These are phyloP conservation scores for Marcusenius ussheri DNA, from an alignment of 2,113 vertebrate species.

Conservation along the genomic window DNA sequence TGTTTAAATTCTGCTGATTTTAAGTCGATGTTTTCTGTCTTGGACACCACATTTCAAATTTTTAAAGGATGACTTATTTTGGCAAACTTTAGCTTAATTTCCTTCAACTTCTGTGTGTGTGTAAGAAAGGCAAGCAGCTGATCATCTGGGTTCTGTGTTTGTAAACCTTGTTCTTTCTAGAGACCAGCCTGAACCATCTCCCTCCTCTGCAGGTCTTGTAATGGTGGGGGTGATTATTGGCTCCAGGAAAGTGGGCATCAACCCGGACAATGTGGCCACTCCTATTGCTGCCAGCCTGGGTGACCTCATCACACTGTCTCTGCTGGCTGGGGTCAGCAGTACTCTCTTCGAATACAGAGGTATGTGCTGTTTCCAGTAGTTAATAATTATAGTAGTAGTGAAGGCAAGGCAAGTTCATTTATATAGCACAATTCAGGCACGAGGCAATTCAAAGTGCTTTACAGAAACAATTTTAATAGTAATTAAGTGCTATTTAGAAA, in stretches of 20 bases:
- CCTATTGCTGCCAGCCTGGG: conserved; percentile 95
- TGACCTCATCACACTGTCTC: conserved; percentile 84
- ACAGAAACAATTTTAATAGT: background rate
- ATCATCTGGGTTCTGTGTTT: background rate
- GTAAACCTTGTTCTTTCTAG: background rate
- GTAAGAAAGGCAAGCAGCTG: background rate
- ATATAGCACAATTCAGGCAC: background rate
- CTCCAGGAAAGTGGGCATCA: conserved; percentile 83
- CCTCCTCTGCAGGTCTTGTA: conserved; percentile 66
- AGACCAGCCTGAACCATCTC: background rate
- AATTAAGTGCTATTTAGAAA: background rate
- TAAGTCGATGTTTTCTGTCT: background rate
- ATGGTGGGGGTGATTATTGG: conserved; percentile 85
- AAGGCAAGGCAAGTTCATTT: background rate
- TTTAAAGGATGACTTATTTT: background rate
- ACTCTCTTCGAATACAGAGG: conserved; percentile 73
- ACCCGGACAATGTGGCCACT: conserved; percentile 94
- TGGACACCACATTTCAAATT: background rate
- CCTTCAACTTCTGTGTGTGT: background rate
- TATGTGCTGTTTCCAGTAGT: conserved; percentile 35
- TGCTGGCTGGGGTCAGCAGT: conserved; percentile 82
- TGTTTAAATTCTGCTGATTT: background rate
- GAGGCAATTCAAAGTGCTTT: background rate
- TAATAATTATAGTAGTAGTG: background rate
- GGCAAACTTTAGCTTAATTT: background rate